phyloP scores from a whole-genome alignment of 2,888 invertebrate genomes.

The Noctua comes region DNA sequence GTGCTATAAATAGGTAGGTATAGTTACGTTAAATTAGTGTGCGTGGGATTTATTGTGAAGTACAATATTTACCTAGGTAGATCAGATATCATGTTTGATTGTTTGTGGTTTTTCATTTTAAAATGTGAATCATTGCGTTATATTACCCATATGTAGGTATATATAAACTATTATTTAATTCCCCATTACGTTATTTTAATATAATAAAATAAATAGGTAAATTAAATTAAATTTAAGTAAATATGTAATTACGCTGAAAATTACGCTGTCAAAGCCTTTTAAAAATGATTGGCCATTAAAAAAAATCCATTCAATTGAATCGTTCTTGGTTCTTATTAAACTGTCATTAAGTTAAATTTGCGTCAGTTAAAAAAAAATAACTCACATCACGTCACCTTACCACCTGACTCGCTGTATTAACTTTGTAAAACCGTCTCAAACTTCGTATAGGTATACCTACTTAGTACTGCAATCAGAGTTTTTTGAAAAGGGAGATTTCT shows the following conservation, averaged over 20 bases:
- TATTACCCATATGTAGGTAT: background rate
- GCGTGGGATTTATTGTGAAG: background rate
- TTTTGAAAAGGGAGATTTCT: background rate
- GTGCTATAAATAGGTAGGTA: slow-evolving; percentile 15
- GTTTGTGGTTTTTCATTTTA: slow-evolving; percentile 43
- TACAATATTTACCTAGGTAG: background rate
- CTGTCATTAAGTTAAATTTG: background rate
- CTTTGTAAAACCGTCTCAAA: background rate
- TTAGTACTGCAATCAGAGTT: background rate
- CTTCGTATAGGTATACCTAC: background rate
- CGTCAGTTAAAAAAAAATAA: background rate
- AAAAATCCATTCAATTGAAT: background rate
- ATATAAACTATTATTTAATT: slow-evolving; percentile 8
- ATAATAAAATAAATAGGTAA: background rate
- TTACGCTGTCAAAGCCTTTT: background rate
- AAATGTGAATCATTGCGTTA: slow-evolving; percentile 20
- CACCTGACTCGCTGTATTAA: background rate
- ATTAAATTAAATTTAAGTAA: background rate
- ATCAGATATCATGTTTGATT: background rate
- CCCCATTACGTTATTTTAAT: background rate
- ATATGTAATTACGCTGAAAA: no score
- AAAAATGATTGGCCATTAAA: background rate
- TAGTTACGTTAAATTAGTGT: slow-evolving; percentile 6
- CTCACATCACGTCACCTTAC: background rate
- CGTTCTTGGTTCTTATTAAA: background rate